Conservation (phyloP, 2,113 vertebrate genomes). For the Jacana jacana region DNA sequence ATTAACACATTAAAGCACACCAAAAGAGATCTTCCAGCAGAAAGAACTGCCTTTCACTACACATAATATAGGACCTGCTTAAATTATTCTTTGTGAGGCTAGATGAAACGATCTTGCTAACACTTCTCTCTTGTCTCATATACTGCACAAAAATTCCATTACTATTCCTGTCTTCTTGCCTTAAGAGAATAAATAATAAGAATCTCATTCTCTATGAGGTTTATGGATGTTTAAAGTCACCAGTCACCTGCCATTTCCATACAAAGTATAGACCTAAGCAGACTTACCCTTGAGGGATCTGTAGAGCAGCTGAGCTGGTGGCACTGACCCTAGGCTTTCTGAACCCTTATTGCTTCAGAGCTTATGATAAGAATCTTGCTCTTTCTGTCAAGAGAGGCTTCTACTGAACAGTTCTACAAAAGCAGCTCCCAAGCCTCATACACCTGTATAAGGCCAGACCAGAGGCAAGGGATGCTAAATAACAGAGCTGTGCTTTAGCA, state of each 20-base stretch:
- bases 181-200: constrained; percentile 30
- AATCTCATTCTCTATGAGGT: neutral
- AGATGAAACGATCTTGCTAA: neutral
- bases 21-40: neutral
- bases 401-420: neutral
- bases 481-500: neutral
- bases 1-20: neutral
- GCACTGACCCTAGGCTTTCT: neutral
- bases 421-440: neutral
- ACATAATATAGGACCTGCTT: neutral
- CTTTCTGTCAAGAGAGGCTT: neutral
- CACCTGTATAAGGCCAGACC: neutral
- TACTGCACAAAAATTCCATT: neutral
- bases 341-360: neutral
- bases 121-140: neutral
- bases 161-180: neutral
- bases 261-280: neutral
- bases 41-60: neutral
- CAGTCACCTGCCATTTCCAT: neutral
- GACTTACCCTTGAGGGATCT: neutral
- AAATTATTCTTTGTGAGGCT: neutral
- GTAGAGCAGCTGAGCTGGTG: neutral
- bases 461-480: neutral
- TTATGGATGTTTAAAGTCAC: neutral
- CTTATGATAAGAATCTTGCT: neutral